Base-by-base conservation (phyloP, 2,113 vertebrate species). In the Galemys pyrenaicus region DNA sequence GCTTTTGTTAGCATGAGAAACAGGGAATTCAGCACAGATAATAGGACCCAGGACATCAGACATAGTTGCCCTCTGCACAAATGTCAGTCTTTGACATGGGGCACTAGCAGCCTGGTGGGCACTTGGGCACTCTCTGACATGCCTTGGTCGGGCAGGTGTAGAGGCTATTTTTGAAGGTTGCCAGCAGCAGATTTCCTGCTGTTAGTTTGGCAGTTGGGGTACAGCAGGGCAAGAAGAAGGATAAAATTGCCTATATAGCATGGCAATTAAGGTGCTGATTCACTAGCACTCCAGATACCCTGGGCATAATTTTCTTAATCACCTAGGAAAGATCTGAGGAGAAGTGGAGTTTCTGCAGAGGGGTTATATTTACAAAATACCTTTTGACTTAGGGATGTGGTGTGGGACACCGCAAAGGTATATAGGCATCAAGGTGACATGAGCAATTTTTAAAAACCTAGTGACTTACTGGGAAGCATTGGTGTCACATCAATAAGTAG, bases 61-160 rank as follows among this genome's bases (percentile, higher is more conserved):
- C 35, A n/a, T 19, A 65, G 56, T 60, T 86, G 85, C 44, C 81
- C 92, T 95, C 85, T 95, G 81, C 82, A 92, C 88, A 86, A 85
- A 78, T 60, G 91, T 82, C 95, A 58, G 56, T 68, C 68, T 68
- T 94, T 51, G 88, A 92, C 86, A 70, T 0, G 9, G 77, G 56
- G 13, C 71, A 19, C n/a, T 92, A 92, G 91, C 94, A 95, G 74
- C 58, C 49, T 37, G 0, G 6, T 10, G 32, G 17, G 0, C 54
- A 49, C 24, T 41, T 81, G 90, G 91, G 85, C 88, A 92, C 8
- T 73, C 37, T 75, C 35, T 28, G 44, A 4, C 32, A n/a, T 20
- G 60, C 32, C 28, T 49, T 10, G 9, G 37, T 30, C 46, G 56
- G 78, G 77, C 88, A 51, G 32, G 37, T 85, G 44, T 41, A 62